Evolutionary conservation across 2,888 invertebrate genomes (phyloP), one percentile per base, ranked within the genome.

Genomic region (Eupithecia subfuscata): DNA sequence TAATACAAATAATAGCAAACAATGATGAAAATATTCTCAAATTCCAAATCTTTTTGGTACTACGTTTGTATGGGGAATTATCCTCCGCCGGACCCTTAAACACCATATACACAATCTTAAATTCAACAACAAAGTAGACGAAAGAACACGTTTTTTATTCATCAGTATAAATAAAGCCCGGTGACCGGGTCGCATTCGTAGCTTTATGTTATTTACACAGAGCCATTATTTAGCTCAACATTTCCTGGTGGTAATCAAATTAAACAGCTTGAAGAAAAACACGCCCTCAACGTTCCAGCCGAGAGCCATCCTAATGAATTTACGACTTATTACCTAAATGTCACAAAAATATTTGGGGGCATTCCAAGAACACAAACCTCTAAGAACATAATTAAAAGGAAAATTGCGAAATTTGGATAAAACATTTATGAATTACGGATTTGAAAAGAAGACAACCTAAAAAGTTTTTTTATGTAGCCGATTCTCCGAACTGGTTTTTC

Each of bases 191-290:
- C 45, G 25, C 40, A 71, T 67, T 63, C 71, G 69, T 69, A 72
- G 63, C 64, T 34, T 63, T 60, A 60, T 60, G 25, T 25, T 25
- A 60, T 60, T 60, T 60, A 60, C 60, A 60, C 60, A 60, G 34
- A 65, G 48, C 71, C 70, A 77, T 75, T 68, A 75, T 75, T 70
- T 67, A 43, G 34, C 67, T 70, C 30, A 71, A 65, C 63, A 69
- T 74, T 74, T 69, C 65, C 70, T 67, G 60, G 12, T 18, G 40
- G 72, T 56, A 73, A 74, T 75, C 67, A 64, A 77, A 74, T 75
- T 72, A 72, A 73, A 70, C 43, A 65, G 69, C 45, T 70, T 73
- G 70, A 77, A 70, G 70, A 75, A 77, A 77, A 75, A 48, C 76
- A 71, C 69, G 71, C 56, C 69, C 65, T 34, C 70, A 74, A 64